Base-by-base conservation (phyloP, 1,140 invertebrate genomes). In the Drosophila miranda region DNA sequence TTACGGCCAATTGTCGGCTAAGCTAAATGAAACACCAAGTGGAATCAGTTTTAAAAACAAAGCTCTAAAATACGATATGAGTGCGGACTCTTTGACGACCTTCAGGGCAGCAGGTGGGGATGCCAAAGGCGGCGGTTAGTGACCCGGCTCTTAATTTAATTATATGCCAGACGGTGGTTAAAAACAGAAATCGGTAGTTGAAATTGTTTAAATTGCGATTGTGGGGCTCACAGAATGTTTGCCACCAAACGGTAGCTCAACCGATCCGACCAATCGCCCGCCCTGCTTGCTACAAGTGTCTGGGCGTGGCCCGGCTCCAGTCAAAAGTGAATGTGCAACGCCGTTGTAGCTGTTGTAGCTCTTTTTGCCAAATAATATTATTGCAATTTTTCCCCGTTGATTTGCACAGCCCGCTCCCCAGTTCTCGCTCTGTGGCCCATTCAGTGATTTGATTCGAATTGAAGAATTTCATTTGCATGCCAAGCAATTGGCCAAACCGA, bases 241-340 rank as follows among this genome's bases (percentile, higher is more conserved):
- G 70, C 60, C 71, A 74, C 56, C 51, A 63, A 53, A 69, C 74
- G 51, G 73, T 86, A 77, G 63, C 64, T 38, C 6, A 5, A 34
- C 23, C 21, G 34, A 51, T 28, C 49, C 21, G 60, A 46, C 46
- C 51, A 69, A 58, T 42, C 44, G 58, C 60, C 50, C 51, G 50
- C 69, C 46, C 62, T 48, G 53, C 48, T 60, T 62, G 74, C 76
- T 64, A 64, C 72, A 76, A 79, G 67, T 53, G 51, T 16, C 34
- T 54, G 78, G 80, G 81, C 73, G 82, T 84, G 81, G 60, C 41
- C 50, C 50, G 14, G 38, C 41, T 55, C 63, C 68, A 71, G 61
- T 66, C 77, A 84, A 84, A 84, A 86, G 81, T 86, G 81, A 84
- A 84, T 84, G 81, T 84, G 82, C 79, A 63, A 45, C 70, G 63